Conservation (phyloP, 2,888 invertebrate genomes). For the Miltochrista miniata region DNA sequence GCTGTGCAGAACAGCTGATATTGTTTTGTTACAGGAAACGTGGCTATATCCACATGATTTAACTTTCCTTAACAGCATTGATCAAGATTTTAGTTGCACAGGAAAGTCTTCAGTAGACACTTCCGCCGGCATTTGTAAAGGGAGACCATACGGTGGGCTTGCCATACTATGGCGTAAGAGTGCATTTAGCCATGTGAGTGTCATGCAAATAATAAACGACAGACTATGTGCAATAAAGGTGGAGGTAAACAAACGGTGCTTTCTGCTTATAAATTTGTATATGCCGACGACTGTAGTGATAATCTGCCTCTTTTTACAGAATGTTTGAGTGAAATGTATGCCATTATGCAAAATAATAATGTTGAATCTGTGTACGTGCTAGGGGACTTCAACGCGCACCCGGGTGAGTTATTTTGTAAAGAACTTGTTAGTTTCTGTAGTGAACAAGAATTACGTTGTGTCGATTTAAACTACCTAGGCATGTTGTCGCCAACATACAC, state of each 20-base stretch:
- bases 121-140: neutral
- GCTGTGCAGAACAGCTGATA: neutral
- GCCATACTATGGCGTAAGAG: neutral
- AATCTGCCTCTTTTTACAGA: neutral
- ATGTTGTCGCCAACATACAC: neutral
- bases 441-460: constrained; percentile 3
- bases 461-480: neutral
- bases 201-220: neutral
- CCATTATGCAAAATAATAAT: neutral
- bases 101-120: neutral
- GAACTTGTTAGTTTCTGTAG: constrained; percentile 7
- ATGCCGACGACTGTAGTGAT: neutral
- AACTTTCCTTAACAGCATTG: neutral
- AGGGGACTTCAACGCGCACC: neutral
- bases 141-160: neutral
- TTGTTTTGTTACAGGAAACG: constrained; percentile 1
- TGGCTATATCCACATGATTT: constrained; percentile 1
- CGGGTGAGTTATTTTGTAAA: neutral
- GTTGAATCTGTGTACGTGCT: neutral
- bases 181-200: neutral
- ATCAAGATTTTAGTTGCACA: neutral
- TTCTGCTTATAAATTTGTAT: neutral
- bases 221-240: neutral
- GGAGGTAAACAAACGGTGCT: neutral
- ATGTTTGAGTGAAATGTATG: neutral